A percentile compares a stretch with the other conserved stretches of the same genome.
phyloP scores from a whole-genome alignment of 2,888 invertebrate species.

The Tyria jacobaeae region DNA sequence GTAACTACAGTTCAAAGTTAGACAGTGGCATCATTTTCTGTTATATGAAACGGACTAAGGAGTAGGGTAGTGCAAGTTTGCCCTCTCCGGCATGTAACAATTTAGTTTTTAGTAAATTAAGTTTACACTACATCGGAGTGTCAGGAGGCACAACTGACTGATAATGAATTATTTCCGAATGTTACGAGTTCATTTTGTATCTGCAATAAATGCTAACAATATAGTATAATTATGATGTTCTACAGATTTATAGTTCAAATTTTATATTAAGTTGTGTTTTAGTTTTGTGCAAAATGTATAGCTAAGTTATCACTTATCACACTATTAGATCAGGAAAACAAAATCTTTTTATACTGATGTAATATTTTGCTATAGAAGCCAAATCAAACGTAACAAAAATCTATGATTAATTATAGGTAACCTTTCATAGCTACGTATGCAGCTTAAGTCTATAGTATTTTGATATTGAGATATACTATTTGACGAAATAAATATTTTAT shows the following conservation, averaged over 20 bases:
- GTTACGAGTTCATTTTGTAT: constrained; percentile 45
- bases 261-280: constrained; percentile 35
- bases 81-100: constrained; percentile 41
- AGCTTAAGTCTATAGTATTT: not conserved
- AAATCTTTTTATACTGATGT: not conserved
- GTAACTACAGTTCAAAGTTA: constrained; percentile 38
- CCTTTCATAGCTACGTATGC: not conserved
- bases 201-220: constrained; percentile 45
- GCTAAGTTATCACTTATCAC: not conserved
- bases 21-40: constrained; percentile 25
- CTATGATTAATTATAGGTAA: not conserved
- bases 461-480: not conserved
- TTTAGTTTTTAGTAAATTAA: constrained; percentile 41
- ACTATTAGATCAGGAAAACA: not conserved
- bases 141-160: constrained; percentile 56
- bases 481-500: not conserved
- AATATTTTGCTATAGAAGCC: not conserved
- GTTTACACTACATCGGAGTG: constrained; percentile 47
- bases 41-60: constrained; percentile 29
- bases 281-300: constrained; percentile 26
- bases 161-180: constrained; percentile 55
- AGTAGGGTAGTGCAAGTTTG: constrained; percentile 19
- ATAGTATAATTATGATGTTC: constrained; percentile 39
- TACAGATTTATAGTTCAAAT: constrained; percentile 28
- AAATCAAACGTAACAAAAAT: not conserved